Conservation (phyloP, 1,140 invertebrate species). For the Drosophila bocqueti region DNA sequence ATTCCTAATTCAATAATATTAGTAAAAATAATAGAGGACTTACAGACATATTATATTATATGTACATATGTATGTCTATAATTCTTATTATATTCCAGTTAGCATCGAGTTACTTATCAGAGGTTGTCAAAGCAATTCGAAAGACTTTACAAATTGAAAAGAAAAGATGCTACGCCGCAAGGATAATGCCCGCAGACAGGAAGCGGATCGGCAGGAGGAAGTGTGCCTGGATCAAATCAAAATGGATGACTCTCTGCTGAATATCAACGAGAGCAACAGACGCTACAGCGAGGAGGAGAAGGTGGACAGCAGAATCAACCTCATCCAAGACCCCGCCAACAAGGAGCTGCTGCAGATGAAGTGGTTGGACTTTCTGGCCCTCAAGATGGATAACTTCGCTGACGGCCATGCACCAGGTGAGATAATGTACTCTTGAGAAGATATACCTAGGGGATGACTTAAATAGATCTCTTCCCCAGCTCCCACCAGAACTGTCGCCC, state of each 20-base stretch:
- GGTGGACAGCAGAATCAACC: slow-evolving; percentile 44
- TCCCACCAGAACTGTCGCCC: neutral
- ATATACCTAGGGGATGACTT: neutral
- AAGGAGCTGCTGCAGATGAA: slow-evolving; percentile 58
- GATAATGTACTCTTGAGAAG: no score
- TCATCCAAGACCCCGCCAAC: slow-evolving; percentile 21
- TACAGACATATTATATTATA: no score
- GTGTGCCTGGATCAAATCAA: slow-evolving; percentile 30
- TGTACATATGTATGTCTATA: no score
- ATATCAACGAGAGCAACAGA: slow-evolving; percentile 49
- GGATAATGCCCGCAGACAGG: slow-evolving; percentile 22
- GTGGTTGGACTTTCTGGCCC: slow-evolving; percentile 39
- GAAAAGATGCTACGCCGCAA: slow-evolving; percentile 63
- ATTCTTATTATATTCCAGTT: neutral
- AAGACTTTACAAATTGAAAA: neutral
- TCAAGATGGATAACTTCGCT: slow-evolving; percentile 16
- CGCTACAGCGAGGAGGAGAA: slow-evolving; percentile 8
- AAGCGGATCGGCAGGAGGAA: slow-evolving; percentile 47
- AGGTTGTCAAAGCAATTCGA: no score
- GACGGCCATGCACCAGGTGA: slow-evolving; percentile 1
- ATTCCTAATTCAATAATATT: neutral
- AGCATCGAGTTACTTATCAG: neutral
- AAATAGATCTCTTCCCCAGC: neutral
- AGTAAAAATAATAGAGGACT: no score
- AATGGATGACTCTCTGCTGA: slow-evolving; percentile 37